Evolutionary conservation across 2,113 vertebrate species (phyloP).

Genomic region (Numida meleagris): DNA sequence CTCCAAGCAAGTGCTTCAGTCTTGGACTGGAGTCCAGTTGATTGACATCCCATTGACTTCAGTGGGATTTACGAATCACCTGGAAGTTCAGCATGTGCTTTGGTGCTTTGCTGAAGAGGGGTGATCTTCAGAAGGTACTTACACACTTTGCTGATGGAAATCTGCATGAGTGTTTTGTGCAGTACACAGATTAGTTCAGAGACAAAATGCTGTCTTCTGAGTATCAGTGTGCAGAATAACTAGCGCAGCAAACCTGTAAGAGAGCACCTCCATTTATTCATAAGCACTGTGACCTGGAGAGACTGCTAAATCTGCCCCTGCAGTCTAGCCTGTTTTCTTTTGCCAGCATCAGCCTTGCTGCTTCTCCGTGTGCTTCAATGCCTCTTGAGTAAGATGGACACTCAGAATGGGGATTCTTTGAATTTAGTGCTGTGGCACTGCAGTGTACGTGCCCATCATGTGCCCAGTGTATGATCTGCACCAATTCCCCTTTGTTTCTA

Average conservation of each 20-base stretch:
- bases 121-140: background rate
- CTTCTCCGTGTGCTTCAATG: background rate
- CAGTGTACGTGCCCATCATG: background rate
- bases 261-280: background rate
- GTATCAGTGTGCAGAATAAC: background rate
- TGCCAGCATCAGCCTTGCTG: background rate
- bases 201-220: background rate
- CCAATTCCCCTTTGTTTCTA: background rate
- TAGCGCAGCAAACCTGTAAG: background rate
- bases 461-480: background rate
- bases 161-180: background rate
- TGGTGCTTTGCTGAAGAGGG: background rate
- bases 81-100: background rate
- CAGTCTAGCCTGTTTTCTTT: background rate
- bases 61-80: background rate
- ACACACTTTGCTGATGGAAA: background rate
- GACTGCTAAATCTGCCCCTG: background rate
- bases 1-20: background rate
- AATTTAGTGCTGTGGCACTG: background rate
- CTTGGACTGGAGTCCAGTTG: rapidly evolving
- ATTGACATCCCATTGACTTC: background rate
- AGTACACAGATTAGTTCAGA: background rate
- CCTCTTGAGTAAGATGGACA: background rate
- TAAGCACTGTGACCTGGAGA: background rate
- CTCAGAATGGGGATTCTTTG: background rate